Conservation (phyloP, 2,113 vertebrate species). For the Cygnus buccinator region DNA sequence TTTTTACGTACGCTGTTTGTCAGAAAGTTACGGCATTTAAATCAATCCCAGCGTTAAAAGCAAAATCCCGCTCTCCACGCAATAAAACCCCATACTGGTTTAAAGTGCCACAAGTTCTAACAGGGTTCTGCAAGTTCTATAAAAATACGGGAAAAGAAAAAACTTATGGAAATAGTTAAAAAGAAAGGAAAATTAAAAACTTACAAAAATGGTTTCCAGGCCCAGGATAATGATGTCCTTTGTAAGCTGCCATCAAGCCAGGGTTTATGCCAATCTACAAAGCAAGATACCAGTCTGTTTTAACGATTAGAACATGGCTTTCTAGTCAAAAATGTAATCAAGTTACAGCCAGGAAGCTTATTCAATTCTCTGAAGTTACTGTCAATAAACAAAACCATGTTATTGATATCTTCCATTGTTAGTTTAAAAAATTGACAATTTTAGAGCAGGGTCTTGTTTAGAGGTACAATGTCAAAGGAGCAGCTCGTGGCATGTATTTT, state of each 20-base stretch:
- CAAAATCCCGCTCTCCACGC: neutral
- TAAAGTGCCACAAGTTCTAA: neutral
- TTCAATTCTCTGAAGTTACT: neutral
- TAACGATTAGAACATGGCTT: neutral
- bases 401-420: neutral
- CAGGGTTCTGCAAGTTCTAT: neutral
- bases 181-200: conserved; percentile 59
- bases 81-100: neutral
- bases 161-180: conserved; percentile 93
- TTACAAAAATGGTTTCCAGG: conserved; percentile 98
- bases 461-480: neutral
- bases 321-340: neutral
- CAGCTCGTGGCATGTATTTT: neutral
- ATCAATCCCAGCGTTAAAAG: neutral
- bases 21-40: neutral
- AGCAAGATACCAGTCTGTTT: conserved; percentile 16
- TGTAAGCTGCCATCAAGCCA: conserved; percentile 96
- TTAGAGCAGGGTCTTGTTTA: neutral
- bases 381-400: neutral
- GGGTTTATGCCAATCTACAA: conserved; percentile 97
- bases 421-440: neutral
- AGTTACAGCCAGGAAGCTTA: neutral
- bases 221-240: conserved; percentile 97
- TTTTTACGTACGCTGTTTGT: neutral
- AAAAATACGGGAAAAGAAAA: neutral